phyloP scores from a whole-genome alignment of 2,888 invertebrate species.

The Fissipunctia ypsillon region DNA sequence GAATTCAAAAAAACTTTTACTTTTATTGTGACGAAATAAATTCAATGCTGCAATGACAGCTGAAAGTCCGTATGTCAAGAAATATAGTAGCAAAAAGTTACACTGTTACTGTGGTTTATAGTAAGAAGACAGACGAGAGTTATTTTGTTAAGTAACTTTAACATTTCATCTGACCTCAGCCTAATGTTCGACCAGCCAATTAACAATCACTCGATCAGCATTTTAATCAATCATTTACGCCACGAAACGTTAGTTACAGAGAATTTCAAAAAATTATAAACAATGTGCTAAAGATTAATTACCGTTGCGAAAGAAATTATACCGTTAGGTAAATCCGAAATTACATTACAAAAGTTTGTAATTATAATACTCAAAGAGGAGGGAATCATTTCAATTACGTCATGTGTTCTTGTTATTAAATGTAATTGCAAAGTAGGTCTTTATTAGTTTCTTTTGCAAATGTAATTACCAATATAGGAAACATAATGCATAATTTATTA shows the following conservation, averaged over 20 bases:
- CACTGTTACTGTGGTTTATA: background rate
- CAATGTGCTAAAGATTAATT: conserved; percentile 4
- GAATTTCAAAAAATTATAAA: background rate
- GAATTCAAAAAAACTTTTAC: conserved; percentile 69
- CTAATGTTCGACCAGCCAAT: background rate
- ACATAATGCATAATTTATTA: background rate
- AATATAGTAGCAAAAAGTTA: background rate
- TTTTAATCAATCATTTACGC: conserved; percentile 19
- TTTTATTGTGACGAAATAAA: conserved; percentile 58
- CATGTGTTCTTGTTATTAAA: background rate
- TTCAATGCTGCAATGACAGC: conserved; percentile 4
- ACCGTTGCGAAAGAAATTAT: conserved; percentile 29
- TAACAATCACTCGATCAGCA: background rate
- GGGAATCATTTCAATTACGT: background rate
- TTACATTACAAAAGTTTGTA: conserved; percentile 1
- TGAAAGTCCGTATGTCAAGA: background rate
- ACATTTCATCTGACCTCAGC: background rate
- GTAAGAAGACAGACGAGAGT: background rate
- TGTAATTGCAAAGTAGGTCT: background rate
- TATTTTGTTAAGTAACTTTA: background rate
- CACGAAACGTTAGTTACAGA: conserved; percentile 4
- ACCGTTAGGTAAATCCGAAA: conserved; percentile 3
- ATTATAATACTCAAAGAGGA: conserved; percentile 7
- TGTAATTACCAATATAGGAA: background rate
- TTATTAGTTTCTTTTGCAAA: conserved; percentile 3